Percentiles rank a stretch among this genome's conserved stretches.
Evolutionary conservation across 2,888 invertebrate species (phyloP).

Genomic region (Thereva nobilitata): DNA sequence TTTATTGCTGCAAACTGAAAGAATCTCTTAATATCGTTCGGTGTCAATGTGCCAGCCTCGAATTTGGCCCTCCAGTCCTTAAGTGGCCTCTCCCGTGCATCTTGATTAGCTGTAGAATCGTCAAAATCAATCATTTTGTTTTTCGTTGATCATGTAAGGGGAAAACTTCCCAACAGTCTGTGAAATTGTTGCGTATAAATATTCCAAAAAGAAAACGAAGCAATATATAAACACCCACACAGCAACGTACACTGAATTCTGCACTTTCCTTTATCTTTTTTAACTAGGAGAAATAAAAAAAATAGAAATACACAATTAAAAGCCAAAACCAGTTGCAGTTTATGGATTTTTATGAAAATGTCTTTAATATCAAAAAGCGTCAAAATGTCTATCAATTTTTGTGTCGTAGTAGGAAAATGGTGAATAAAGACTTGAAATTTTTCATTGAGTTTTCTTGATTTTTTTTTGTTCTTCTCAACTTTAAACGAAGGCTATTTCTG

Average conservation of each 20-base stretch:
- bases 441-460: conserved; percentile 16
- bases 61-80: conserved; percentile 58
- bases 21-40: conserved; percentile 53
- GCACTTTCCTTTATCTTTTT: too few relatives aligned
- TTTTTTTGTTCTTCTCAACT: conserved; percentile 22
- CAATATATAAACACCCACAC: too few relatives aligned
- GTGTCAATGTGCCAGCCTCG: conserved; percentile 52
- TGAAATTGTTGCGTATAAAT: neutral
- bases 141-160: conserved; percentile 11
- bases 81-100: conserved; percentile 46
- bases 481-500: conserved; percentile 40
- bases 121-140: conserved; percentile 40
- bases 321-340: conserved; percentile 3
- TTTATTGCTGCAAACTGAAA: conserved; percentile 55
- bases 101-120: conserved; percentile 28
- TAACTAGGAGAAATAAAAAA: neutral
- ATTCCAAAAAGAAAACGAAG: too few relatives aligned
- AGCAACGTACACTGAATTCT: too few relatives aligned
- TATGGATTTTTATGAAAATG: neutral
- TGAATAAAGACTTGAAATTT: conserved; percentile 34
- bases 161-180: neutral
- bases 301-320: conserved; percentile 13
- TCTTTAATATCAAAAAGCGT: conserved; percentile 7
- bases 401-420: conserved; percentile 23
- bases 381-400: conserved; percentile 11